Conservation (phyloP, 2,113 vertebrate species). For the Xiphorhynchus elegans region DNA sequence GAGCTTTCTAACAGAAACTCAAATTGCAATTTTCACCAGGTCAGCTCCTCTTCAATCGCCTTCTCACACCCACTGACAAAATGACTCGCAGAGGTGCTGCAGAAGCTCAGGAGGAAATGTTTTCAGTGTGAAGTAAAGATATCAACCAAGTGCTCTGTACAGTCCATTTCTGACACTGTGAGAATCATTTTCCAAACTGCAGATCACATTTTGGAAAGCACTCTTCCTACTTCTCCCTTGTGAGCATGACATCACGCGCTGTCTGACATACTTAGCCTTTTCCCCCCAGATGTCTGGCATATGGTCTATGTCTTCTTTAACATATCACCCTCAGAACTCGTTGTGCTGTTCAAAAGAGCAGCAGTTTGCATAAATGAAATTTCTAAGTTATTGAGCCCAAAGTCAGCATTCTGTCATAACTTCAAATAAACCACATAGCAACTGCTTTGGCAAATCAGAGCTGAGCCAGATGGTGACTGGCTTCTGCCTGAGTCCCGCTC, state of each 20-base stretch:
- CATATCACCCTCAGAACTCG: neutral
- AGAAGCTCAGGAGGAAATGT: constrained; percentile 25
- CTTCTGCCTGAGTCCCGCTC: neutral
- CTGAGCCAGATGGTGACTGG: neutral
- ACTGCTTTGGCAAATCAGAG: constrained; percentile 43
- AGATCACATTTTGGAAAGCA: constrained; percentile 10
- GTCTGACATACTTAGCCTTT: constrained; percentile 40
- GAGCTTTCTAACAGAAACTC: neutral
- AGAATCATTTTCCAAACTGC: constrained; percentile 23
- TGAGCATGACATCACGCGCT: constrained; percentile 39
- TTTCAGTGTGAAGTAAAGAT: constrained; percentile 29
- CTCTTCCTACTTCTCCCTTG: constrained; percentile 9
- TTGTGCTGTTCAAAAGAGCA: neutral
- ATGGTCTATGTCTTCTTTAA: constrained; percentile 41
- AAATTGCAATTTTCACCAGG: neutral
- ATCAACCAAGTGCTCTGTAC: neutral
- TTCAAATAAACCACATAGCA: constrained; percentile 60
- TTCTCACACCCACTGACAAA: neutral
- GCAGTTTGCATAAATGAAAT: constrained; percentile 23
- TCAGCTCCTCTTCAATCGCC: neutral
- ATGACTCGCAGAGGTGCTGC: neutral
- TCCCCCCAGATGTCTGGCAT: constrained; percentile 51
- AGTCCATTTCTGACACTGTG: constrained; percentile 23
- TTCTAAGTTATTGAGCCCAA: constrained; percentile 14
- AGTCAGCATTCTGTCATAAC: constrained; percentile 44